A percentile compares a stretch with the other conserved stretches of the same genome.
These are phyloP conservation scores for Vireo griseus DNA, from an alignment of 2,797 vertebrate genomes.

Conservation along the genomic window DNA sequence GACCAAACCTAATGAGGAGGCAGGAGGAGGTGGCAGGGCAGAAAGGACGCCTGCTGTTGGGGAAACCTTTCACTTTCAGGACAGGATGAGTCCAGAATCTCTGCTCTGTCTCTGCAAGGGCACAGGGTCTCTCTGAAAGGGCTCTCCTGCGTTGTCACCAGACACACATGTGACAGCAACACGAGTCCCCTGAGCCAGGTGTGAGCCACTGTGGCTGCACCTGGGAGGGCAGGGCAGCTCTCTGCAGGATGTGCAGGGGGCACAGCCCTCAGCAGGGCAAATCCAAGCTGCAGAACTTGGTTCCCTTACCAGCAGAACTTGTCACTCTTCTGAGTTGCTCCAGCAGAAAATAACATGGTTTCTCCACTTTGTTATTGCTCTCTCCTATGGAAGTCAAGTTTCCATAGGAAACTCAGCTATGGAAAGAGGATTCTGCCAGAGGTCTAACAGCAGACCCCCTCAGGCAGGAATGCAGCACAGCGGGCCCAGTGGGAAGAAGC, in stretches of 20 bases:
- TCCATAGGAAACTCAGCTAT: background rate
- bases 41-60: accelerated
- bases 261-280: background rate
- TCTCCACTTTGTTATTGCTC: background rate
- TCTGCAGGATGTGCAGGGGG: background rate
- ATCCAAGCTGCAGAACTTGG: too few species aligned
- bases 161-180: accelerated
- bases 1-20: background rate
- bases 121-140: background rate
- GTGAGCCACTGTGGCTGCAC: accelerated
- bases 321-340: background rate
- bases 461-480: background rate
- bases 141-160: background rate
- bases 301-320: background rate
- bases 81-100: background rate
- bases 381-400: background rate
- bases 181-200: accelerated
- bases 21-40: background rate
- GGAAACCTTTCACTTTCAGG: background rate
- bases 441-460: background rate
- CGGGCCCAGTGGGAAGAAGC: background rate
- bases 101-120: background rate
- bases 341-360: background rate
- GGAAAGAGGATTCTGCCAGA: background rate
- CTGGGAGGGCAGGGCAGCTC: background rate